Percentiles rank a stretch among this genome's conserved stretches.
These are phyloP conservation scores for Cerastis leucographa DNA, from an alignment of 2,888 invertebrate genomes.

Conservation along the genomic window DNA sequence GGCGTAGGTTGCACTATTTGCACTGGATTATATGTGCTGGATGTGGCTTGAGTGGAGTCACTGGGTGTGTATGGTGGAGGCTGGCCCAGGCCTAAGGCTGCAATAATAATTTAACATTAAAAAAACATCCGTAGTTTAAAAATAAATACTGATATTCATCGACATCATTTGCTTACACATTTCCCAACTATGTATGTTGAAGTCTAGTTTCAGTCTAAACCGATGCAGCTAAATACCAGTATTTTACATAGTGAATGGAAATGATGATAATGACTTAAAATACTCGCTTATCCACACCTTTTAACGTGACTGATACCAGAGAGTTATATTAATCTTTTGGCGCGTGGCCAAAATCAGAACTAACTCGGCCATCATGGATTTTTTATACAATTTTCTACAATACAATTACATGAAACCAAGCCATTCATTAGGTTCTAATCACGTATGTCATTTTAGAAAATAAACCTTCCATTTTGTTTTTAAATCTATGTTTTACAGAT, in stretches of 20 bases:
- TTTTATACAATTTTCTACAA: background rate
- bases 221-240: background rate
- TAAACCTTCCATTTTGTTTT: background rate
- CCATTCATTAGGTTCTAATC: background rate
- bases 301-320: background rate
- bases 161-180: background rate
- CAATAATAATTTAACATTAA: conserved; percentile 5
- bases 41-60: background rate
- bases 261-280: background rate
- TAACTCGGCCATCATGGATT: background rate
- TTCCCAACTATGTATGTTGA: background rate
- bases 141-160: background rate
- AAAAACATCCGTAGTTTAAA: background rate
- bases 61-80: conserved; percentile 69
- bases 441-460: background rate
- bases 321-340: background rate
- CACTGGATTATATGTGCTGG: background rate
- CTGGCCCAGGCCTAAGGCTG: conserved; percentile 44
- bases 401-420: background rate
- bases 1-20: background rate
- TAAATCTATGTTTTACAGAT: background rate
- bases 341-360: background rate
- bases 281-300: background rate
- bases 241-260: background rate
- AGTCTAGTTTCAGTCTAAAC: background rate